A percentile compares a stretch with the other conserved stretches of the same genome.
Conservation (phyloP, 2,797 vertebrate species). For the Pseudopleuronectes americanus region DNA sequence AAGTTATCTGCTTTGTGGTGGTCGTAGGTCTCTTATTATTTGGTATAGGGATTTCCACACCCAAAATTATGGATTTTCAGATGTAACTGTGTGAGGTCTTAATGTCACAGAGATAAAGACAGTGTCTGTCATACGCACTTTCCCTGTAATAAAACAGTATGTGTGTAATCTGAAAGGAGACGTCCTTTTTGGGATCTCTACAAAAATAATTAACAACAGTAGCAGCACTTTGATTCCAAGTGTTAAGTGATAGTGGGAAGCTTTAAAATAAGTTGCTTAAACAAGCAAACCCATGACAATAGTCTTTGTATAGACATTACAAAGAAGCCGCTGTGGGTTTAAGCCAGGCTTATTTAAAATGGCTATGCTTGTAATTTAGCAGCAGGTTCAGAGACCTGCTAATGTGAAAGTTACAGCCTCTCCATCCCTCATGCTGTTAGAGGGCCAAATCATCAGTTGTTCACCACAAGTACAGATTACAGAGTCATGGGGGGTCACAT, state of each 20-base stretch:
- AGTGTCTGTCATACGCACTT: background rate
- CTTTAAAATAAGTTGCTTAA: background rate
- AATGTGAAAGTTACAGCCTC: slow-evolving; percentile 10
- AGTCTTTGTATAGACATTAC: slow-evolving; percentile 1
- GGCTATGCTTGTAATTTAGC: slow-evolving; percentile 53
- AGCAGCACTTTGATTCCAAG: background rate
- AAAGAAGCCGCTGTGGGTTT: slow-evolving; percentile 10
- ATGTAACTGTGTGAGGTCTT: slow-evolving; percentile 40
- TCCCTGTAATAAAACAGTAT: slow-evolving; percentile 42
- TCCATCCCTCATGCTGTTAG: slow-evolving; percentile 16
- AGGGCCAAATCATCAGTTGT: slow-evolving; percentile 17
- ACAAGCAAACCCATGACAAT: slow-evolving; percentile 13
- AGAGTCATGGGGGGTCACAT: background rate
- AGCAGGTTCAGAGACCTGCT: slow-evolving; percentile 29
- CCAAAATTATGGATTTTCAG: slow-evolving; percentile 27
- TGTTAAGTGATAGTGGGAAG: background rate
- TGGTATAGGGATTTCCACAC: slow-evolving; percentile 1
- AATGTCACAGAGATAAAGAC: slow-evolving; percentile 16
- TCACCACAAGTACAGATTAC: slow-evolving; percentile 31
- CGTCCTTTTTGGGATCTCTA: too few species aligned
- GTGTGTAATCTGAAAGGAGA: slow-evolving; percentile 20
- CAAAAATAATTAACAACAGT: background rate
- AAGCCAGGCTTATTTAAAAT: slow-evolving; percentile 42
- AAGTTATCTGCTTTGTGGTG: slow-evolving; percentile 6
- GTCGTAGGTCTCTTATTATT: slow-evolving; percentile 52